Percentiles rank a stretch among this genome's conserved stretches.
phyloP scores from a whole-genome alignment of 1,140 invertebrate genomes.

The Hycleus phaleratus region DNA sequence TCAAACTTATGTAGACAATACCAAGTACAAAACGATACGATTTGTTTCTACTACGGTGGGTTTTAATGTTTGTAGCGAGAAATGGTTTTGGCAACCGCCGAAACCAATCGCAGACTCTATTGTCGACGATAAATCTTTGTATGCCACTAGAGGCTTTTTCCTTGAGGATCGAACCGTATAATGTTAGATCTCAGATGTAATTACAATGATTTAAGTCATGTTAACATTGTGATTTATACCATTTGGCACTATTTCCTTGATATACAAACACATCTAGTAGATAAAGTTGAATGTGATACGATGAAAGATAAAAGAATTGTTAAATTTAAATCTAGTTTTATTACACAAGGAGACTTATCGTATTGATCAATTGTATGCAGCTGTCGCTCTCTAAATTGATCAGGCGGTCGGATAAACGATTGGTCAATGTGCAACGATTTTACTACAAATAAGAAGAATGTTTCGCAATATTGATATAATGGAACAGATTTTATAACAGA shows the following conservation, averaged over 20 bases:
- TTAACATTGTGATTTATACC: constrained; percentile 10
- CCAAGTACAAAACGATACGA: neutral
- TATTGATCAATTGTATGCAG: no score
- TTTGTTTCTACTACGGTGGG: constrained; percentile 20
- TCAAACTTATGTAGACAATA: constrained; percentile 6
- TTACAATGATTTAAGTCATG: constrained; percentile 16
- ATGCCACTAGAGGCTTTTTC: constrained; percentile 19
- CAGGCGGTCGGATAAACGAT: no score
- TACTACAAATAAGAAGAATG: no score
- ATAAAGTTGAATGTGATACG: no score
- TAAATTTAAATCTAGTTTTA: no score
- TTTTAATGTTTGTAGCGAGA: constrained; percentile 22
- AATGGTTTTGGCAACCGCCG: constrained; percentile 25
- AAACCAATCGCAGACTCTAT: constrained; percentile 26
- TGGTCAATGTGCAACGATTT: no score
- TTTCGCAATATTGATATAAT: no score
- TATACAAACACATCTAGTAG: no score
- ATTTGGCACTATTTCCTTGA: neutral
- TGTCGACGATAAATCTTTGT: constrained; percentile 22
- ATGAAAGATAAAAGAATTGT: no score
- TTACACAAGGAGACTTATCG: no score
- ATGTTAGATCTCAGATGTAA: constrained; percentile 25
- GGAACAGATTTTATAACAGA: no score
- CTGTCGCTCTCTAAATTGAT: no score
- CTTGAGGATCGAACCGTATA: constrained; percentile 16